Evolutionary conservation across 37 sponge, comb jelly and placozoan genomes (phyloP).

Genomic region (Sycon ciliatum): DNA sequence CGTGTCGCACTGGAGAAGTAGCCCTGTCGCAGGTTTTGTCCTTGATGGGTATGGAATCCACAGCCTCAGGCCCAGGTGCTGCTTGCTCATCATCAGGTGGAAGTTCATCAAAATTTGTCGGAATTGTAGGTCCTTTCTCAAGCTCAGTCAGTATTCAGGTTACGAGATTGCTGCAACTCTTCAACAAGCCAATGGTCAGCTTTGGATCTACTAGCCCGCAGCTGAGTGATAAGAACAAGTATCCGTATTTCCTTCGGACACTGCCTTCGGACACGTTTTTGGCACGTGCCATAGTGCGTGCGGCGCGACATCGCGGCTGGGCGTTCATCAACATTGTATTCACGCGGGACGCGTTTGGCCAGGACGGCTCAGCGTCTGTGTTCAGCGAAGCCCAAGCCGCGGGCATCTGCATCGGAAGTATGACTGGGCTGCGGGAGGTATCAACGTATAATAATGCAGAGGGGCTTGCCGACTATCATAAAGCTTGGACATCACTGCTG

Average conservation of each 20-base stretch:
- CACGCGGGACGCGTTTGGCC: conserved; percentile 49
- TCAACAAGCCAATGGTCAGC: conserved; percentile 64
- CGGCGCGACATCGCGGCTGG: conserved; percentile 57
- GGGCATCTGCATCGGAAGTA: not conserved
- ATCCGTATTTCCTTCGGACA: conserved; percentile 76
- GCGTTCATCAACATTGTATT: conserved; percentile 41
- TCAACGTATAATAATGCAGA: too few relatives aligned
- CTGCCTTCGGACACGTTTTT: conserved; percentile 68
- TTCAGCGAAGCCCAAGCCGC: conserved; percentile 5
- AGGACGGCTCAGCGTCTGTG: conserved; percentile 43
- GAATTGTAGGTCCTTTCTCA: conserved; percentile 63
- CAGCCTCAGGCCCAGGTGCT: conserved; percentile 21
- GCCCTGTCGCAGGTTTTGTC: not conserved
- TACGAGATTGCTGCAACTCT: conserved; percentile 59
- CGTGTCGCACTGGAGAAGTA: not conserved
- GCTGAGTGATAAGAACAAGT: conserved; percentile 60
- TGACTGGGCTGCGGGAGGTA: too few relatives aligned
- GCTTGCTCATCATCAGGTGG: too few relatives aligned
- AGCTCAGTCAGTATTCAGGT: conserved; percentile 53
- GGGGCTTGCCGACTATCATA: too few relatives aligned
- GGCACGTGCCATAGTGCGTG: conserved; percentile 67
- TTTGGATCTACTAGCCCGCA: conserved; percentile 70
- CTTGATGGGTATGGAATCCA: not conserved
- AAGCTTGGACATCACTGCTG: too few relatives aligned
- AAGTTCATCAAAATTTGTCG: too few relatives aligned